Evolutionary conservation across 2,888 invertebrate genomes (phyloP), one percentile per base, ranked within the genome.

Genomic region (Amphipyra berbera): DNA sequence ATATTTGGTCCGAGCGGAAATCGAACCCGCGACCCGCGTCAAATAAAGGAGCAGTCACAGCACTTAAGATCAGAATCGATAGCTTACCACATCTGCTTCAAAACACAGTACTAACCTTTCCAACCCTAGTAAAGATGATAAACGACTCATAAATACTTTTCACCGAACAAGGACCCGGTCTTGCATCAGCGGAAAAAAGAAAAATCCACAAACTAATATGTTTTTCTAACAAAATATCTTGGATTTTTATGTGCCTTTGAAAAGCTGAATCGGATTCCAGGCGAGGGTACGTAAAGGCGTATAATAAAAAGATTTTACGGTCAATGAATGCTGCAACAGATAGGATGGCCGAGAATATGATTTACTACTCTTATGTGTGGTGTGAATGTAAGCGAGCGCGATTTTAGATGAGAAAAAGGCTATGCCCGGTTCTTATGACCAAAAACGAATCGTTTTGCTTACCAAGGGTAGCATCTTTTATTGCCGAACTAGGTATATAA

Each of bases 291-390:
- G 68, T 72, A 64, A 72, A 76, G 63, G 64, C 68, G 61, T 73
- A 70, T 68, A 72, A 63, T 86, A 85, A 81, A 83, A 83, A 77
- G 60, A 74, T 82, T 84, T 86, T 81, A 86, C 82, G 78, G 78
- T 66, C 79, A 81, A 82, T 80, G 79, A 85, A 83, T 78, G 78
- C 77, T 84, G 81, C 85, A 83, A 79, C 80, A 81, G 86, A 86
- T 86, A 86, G 76, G 67, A 73, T 42, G 68, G 65, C 47, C 57
- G 61, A 68, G 76, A 74, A 81, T 75, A 81, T 83, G 76, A 83
- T 83, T 81, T 83, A 82, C 73, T 81, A 59, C 55, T 49, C 21
- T 21, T n/a, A 37, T 30, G 41, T 48, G 44, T 42, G 61, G 64
- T 13, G 3, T 50, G 40, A 59, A 27, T 35, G 45, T 8, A 47